Percentiles rank a stretch among this genome's conserved stretches.
These are phyloP conservation scores for Acipenser ruthenus DNA, from an alignment of 2,797 vertebrate species.

Conservation along the genomic window DNA sequence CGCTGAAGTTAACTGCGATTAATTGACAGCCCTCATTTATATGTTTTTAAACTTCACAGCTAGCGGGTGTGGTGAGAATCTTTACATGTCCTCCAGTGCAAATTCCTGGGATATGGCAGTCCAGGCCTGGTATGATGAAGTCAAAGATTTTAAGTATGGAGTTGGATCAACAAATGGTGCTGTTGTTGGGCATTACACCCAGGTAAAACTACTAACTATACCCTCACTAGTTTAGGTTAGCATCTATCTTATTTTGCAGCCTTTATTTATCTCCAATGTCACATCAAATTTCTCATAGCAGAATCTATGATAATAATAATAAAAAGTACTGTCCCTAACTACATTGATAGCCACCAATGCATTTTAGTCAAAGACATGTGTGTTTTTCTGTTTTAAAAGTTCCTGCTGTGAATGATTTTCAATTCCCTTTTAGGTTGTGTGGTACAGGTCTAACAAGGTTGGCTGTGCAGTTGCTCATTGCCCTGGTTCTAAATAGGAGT, in stretches of 20 bases:
- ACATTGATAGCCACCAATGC: no score
- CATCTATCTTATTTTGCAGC: background rate
- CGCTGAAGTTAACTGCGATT: no score
- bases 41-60: slow-evolving; percentile 39
- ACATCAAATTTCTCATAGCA: no score
- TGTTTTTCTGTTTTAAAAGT: no score
- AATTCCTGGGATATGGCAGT: slow-evolving; percentile 46
- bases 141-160: slow-evolving; percentile 54
- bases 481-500: slow-evolving; percentile 25
- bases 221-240: background rate
- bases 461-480: slow-evolving; percentile 45
- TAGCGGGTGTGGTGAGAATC: slow-evolving; percentile 65
- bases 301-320: no score
- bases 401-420: no score
- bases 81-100: slow-evolving; percentile 56
- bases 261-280: no score
- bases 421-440: slow-evolving; percentile 21
- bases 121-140: slow-evolving; percentile 59
- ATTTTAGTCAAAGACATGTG: no score
- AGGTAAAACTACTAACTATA: slow-evolving; percentile 3
- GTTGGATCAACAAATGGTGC: slow-evolving; percentile 36
- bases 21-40: background rate
- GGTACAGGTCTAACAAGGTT: slow-evolving; percentile 21
- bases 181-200: slow-evolving; percentile 21
- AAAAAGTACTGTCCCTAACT: no score